Base-by-base conservation (phyloP, 2,797 vertebrate genomes). In the Melanotaenia boesemani region DNA sequence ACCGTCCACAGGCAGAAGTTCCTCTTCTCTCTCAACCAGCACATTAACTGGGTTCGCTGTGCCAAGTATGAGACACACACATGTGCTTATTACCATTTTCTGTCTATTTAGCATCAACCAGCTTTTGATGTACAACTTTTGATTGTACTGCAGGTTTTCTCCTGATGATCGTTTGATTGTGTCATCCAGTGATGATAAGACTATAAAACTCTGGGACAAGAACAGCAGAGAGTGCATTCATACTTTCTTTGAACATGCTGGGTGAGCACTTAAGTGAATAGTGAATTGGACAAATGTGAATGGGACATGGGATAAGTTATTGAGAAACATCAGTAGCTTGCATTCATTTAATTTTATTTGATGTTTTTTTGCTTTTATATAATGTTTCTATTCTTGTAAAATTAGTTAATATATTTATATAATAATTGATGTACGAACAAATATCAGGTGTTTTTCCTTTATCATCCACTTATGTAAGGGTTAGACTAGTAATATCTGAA, bases 1-100 rank as follows among this genome's bases (percentile, higher is more conserved):
- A 95, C 94, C 0, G 96, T 98, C 63, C 98, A 99, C 87, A 93
- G 97, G 48, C 97, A 98, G 89, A 99, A 96, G 82, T 99, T 99
- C 81, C 93, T 99, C 2, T 98, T 97, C 87, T 98, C 98, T 15
- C 92, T 99, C 73, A 97, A 85, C 79, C 96, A 97, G 82, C 98
- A 99, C 89, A 96, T 97, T 83, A 99, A 99, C 93, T 99, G 98
- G 98, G 97, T 99, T 86, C 97, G 98, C 85, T 98, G 97, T 92
- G 98, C 97, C 76, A 98, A 92, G 98, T 99, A 92, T 39, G 96
- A 90, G 1, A 26, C 50, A 34, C 39, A 34, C 39, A 16, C 4
- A 44, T n/a, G 0, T 9, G 20, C 36, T 50, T 63, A 5, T 70
- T 24, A 22, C 0, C 0, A 28, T 24, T 54, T 13, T 13, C 5